Evolutionary conservation across 92 coral and sea anemone species (phyloP).

Genomic region (Montipora capitata): DNA sequence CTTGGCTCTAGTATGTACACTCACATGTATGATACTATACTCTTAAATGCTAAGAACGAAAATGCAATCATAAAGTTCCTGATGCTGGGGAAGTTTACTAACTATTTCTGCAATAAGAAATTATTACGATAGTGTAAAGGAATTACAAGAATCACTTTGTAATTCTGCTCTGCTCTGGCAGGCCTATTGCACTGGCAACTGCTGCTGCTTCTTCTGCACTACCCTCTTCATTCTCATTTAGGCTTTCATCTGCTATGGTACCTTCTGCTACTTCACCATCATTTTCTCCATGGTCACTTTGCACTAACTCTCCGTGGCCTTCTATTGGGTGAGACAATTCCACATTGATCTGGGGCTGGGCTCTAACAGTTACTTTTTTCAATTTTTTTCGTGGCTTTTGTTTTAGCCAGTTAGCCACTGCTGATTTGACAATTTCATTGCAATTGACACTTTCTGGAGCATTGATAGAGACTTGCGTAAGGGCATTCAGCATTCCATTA

Average conservation of each 20-base stretch:
- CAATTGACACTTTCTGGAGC: conserved; percentile 19
- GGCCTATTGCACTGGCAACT: too few species aligned
- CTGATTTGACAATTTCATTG: background rate
- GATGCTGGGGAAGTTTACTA: background rate
- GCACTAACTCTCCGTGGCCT: background rate
- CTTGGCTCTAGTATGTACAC: too few species aligned
- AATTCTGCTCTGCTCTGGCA: too few species aligned
- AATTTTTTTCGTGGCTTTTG: conserved; percentile 16
- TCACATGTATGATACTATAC: too few species aligned
- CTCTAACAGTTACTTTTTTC: conserved; percentile 18
- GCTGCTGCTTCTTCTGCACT: too few species aligned
- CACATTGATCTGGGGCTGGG: conserved; percentile 8
- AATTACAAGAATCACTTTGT: too few species aligned
- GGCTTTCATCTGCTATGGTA: too few species aligned
- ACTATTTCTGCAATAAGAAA: too few species aligned
- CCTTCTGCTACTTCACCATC: background rate
- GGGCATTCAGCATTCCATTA: too few species aligned
- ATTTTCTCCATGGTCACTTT: background rate
- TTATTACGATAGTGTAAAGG: too few species aligned
- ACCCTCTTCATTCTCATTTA: background rate
- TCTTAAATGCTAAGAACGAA: too few species aligned
- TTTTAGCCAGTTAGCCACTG: background rate
- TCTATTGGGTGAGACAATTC: background rate
- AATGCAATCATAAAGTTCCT: too few species aligned
- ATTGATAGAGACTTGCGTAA: conserved; percentile 20